Conservation (phyloP, 2,797 vertebrate genomes). For the Amphiprion clarkii region DNA sequence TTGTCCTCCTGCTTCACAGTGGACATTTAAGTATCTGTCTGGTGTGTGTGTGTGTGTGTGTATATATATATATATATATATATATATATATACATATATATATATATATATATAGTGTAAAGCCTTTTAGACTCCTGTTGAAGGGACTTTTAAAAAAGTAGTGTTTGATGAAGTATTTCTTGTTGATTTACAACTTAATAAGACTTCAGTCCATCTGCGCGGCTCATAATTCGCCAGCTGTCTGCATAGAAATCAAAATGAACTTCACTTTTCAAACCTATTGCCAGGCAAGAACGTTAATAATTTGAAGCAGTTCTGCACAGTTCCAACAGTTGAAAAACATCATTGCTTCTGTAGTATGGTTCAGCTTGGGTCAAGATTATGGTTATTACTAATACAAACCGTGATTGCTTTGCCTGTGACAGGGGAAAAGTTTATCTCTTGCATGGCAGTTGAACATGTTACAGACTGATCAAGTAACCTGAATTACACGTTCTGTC, state of each 20-base stretch:
- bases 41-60: background rate
- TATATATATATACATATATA: background rate
- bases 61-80: background rate
- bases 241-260: constrained; percentile 12
- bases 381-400: background rate
- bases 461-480: constrained; percentile 5
- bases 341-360: background rate
- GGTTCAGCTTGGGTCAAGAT: background rate
- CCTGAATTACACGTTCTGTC: constrained; percentile 9
- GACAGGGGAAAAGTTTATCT: background rate
- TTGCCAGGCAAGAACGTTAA: background rate
- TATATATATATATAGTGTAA: background rate
- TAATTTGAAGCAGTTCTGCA: background rate
- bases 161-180: constrained; percentile 10
- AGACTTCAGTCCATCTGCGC: constrained; percentile 28
- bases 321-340: constrained; percentile 2
- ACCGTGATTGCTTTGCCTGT: background rate
- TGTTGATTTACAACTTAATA: constrained; percentile 27
- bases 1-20: constrained; percentile 9
- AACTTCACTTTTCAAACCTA: constrained; percentile 7
- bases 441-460: constrained; percentile 9
- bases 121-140: constrained; percentile 16
- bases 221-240: constrained; percentile 18
- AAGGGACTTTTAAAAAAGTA: constrained; percentile 15
- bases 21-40: constrained; percentile 23